Evolutionary conservation across 2,113 vertebrate genomes (phyloP), one percentile per base, ranked within the genome.

Genomic region (Tachysurus vachellii): DNA sequence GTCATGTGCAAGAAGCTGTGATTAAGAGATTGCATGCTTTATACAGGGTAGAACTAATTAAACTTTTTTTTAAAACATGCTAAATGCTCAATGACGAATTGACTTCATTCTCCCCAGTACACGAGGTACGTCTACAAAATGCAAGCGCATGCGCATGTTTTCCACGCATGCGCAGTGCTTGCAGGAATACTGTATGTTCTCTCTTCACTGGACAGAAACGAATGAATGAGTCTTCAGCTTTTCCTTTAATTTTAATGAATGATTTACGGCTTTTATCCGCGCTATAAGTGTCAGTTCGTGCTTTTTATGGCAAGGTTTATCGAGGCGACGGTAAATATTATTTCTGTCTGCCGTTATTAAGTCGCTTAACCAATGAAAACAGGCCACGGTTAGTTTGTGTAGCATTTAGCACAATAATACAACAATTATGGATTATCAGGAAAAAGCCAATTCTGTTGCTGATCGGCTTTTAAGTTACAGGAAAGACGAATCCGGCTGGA

Each of bases 401-500:
- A 61, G 56, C 77, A 26, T 61, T 81, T 61, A 42, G 36, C 3
- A 23, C 0, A 26, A 84, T 31, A n/a, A 21, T 62, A 68, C 16
- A 53, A 9, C 1, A n/a, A 47, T 2, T 5, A 97, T 97, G 96
- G 94, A 96, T 50, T 95, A 94, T 77, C 88, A 85, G 1, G 88
- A 90, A 2, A 88, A 85, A 12, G 94, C 95, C 1, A 91, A 84
- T 61, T 77, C 76, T n/a, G 96, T 96, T 82, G 96, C 95, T 0
- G 95, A 95, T 17, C 95, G 94, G 54, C 8, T 98, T 88, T 73
- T 84, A 54, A 87, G 90, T 50, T 99, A 97, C 92, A 96, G 92
- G 80, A 93, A 82, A 81, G 97, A 98, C 56, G 82, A 92, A 19
- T 91, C 92, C 1, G 96, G 97, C 1, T 99, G 98, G 97, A 96